Conservation (phyloP, 1,140 invertebrate genomes). For the Neuroterus valhalla region DNA sequence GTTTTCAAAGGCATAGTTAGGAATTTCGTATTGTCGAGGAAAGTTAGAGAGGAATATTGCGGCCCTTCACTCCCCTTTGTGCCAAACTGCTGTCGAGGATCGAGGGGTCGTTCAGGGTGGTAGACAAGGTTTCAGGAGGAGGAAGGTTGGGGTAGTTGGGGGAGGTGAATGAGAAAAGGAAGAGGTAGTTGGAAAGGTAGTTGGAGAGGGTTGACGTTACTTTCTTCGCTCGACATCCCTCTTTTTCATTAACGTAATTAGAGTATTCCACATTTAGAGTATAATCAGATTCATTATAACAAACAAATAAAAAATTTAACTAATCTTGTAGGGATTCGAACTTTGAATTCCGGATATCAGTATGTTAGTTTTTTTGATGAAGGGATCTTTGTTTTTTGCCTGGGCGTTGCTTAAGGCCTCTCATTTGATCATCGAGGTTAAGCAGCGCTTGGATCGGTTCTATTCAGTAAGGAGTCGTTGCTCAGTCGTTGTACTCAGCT, state of each 20-base stretch:
- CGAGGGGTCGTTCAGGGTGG: neutral
- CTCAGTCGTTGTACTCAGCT: no score
- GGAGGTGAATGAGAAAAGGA: slow-evolving; percentile 24
- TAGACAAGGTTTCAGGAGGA: slow-evolving; percentile 8
- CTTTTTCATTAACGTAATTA: slow-evolving; percentile 20
- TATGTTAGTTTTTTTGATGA: no score
- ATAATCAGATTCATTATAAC: slow-evolving; percentile 9
- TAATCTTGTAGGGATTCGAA: no score
- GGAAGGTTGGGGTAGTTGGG: slow-evolving; percentile 19
- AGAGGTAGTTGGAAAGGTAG: slow-evolving; percentile 20
- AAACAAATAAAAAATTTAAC: no score
- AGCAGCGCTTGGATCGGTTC: no score
- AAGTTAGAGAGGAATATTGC: slow-evolving; percentile 20
- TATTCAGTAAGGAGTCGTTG: no score
- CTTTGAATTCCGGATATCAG: no score
- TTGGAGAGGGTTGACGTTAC: neutral
- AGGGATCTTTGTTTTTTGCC: no score
- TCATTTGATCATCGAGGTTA: no score
- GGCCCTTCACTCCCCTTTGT: slow-evolving; percentile 23
- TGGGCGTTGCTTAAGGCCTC: no score
- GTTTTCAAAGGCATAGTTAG: neutral
- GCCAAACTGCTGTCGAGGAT: slow-evolving; percentile 8
- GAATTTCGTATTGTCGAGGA: slow-evolving; percentile 8
- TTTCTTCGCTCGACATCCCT: slow-evolving; percentile 29
- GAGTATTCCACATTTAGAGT: slow-evolving; percentile 5